A percentile compares a stretch with the other conserved stretches of the same genome.
Evolutionary conservation across 2,888 invertebrate genomes (phyloP).

Genomic region (Acanthopleura granulata): DNA sequence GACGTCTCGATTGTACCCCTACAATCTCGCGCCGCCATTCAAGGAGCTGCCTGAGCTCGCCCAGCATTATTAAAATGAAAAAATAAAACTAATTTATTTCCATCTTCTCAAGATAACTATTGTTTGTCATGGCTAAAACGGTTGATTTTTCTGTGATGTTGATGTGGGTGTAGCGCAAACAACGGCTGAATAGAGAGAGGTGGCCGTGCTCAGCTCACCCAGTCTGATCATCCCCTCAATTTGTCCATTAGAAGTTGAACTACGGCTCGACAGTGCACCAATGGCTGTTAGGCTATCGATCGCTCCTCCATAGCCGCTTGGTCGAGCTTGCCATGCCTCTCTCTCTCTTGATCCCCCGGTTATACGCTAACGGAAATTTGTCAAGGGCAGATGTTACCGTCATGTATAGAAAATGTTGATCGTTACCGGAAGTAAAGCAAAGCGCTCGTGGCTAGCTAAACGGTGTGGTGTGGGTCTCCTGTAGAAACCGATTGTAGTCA

Average conservation of each 20-base stretch:
- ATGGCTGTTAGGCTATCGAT: slow-evolving; percentile 12
- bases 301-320: background rate
- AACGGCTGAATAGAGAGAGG: background rate
- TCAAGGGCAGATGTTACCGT: slow-evolving; percentile 19
- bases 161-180: background rate
- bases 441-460: background rate
- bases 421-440: slow-evolving; percentile 11
- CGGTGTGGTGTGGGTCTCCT: too few relatives aligned
- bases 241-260: slow-evolving; percentile 19
- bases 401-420: slow-evolving; percentile 8
- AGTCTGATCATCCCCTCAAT: slow-evolving; percentile 16
- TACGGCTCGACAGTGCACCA: slow-evolving; percentile 12
- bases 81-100: too few relatives aligned
- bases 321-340: background rate
- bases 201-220: background rate
- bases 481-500: too few relatives aligned
- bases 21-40: too few relatives aligned
- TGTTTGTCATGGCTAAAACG: too few relatives aligned
- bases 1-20: too few relatives aligned
- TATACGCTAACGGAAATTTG: slow-evolving; percentile 19
- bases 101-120: too few relatives aligned
- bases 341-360: slow-evolving; percentile 2
- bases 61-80: too few relatives aligned
- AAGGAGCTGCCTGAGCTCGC: too few relatives aligned
- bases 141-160: too few relatives aligned